These are phyloP conservation scores for Mus pahari DNA, from an alignment of 2,113 vertebrate species.

Conservation along the genomic window DNA sequence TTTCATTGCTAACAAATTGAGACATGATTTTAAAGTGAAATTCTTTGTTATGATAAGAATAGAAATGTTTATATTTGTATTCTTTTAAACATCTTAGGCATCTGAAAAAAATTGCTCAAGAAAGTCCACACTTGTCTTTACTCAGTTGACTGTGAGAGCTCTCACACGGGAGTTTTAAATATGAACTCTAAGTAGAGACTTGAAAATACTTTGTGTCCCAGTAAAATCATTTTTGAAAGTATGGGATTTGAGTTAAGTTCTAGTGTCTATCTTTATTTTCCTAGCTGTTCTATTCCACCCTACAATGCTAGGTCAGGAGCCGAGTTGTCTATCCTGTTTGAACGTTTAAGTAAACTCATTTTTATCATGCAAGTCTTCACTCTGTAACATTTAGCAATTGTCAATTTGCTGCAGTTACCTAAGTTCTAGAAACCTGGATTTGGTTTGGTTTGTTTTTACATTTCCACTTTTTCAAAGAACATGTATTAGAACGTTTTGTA, in stretches of 20 bases:
- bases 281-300: not conserved
- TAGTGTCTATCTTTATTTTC: not conserved
- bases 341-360: not conserved
- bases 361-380: not conserved
- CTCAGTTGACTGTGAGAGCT: conserved; percentile 45
- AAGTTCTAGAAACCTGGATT: conserved; percentile 13
- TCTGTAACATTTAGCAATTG: conserved; percentile 29
- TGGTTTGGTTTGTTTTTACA: not conserved
- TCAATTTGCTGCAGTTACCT: conserved; percentile 38
- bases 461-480: conserved; percentile 50
- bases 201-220: conserved; percentile 25
- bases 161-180: conserved; percentile 27
- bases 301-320: not conserved
- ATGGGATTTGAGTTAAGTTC: not conserved
- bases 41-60: conserved; percentile 11
- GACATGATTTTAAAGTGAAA: conserved; percentile 40
- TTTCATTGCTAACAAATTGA: conserved; percentile 51
- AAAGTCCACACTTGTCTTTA: not conserved
- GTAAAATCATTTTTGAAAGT: conserved; percentile 35
- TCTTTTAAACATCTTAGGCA: conserved; percentile 43
- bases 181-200: not conserved
- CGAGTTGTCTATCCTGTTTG: not conserved
- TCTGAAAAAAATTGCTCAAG: conserved; percentile 53
- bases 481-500: conserved; percentile 47
- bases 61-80: conserved; percentile 8